Evolutionary conservation across 2,888 invertebrate species (phyloP), one percentile per base, ranked within the genome.

Genomic region (Anaspis maculata): DNA sequence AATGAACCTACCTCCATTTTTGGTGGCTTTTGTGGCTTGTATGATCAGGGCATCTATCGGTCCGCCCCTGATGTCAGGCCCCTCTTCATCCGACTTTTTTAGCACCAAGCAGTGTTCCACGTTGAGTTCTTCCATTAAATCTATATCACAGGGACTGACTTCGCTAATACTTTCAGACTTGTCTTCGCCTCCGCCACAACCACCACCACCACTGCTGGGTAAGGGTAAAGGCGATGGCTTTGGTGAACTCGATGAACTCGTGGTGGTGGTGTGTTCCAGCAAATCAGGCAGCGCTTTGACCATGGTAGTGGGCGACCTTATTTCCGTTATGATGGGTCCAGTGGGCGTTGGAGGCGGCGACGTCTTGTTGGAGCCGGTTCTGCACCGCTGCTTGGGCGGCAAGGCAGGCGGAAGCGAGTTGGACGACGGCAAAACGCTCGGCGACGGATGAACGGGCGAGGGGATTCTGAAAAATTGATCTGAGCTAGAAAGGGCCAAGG

Each of bases 21-120:
- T 92, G 61, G 88, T 88, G 41, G 90, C 88, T 67, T 90, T 90
- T 34, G 95, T 94, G 27, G 97, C 97, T 59, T 95, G 88, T 24
- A 96, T 92, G 42, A 97, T 83, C 32, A 98, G 77, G 1, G 94
- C 95, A 64, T 97, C 94, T 2, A 90, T 81, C 42, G 87, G 81
- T 4, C 96, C 97, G 5, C 97, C 97, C 37, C 91, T 78, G 23
- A 94, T 82, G 49, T 91, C 90, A 0, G 90, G 89, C 3, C 89
- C 90, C 41, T 92, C 92, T 57, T 86, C 87, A 14, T 84, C 81
- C 2, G 74, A 61, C 53, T 80, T 82, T 61, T 91, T 90, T 42
- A 82, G 70, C 24, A 88, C 76, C 45, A 94, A 73, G 70, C 82
- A 82, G 42, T 81, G 73, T 44, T 77, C 77, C 31, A 91, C 84